Evolutionary conservation across 2,113 vertebrate genomes (phyloP).

Genomic region (Sterna hirundo): DNA sequence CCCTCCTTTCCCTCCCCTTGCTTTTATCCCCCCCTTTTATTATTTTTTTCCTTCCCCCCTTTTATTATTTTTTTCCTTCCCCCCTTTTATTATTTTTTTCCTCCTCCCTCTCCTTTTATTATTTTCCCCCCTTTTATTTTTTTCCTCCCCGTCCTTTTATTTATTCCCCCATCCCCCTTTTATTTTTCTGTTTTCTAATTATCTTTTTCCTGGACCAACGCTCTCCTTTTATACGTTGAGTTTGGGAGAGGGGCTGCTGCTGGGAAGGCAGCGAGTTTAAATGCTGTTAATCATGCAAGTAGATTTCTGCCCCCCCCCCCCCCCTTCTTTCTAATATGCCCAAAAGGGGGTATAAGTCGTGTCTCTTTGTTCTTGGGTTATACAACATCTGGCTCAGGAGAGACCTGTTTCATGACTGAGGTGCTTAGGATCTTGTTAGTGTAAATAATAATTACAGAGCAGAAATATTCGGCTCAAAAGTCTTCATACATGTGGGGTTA

Average conservation of each 20-base stretch:
- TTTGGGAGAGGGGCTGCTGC: background rate
- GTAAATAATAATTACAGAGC: conserved; percentile 15
- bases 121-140: background rate
- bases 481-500: rapidly evolving
- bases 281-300: background rate
- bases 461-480: background rate
- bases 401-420: background rate
- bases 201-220: background rate
- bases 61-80: background rate
- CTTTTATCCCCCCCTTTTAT: too few species aligned
- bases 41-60: too few species aligned
- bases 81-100: background rate
- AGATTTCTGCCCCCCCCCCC: too few species aligned
- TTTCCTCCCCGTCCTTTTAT: background rate
- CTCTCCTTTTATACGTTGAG: background rate
- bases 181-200: background rate
- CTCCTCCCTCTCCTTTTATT: background rate
- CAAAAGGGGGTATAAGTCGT: background rate
- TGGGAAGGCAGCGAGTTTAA: background rate
- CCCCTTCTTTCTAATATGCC: background rate
- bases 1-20: too few species aligned
- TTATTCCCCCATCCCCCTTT: too few species aligned
- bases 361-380: background rate
- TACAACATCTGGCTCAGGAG: background rate
- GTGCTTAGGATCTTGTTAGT: background rate